Base-by-base conservation (phyloP, 2,888 invertebrate species). In the Micoletzkya japonica region DNA sequence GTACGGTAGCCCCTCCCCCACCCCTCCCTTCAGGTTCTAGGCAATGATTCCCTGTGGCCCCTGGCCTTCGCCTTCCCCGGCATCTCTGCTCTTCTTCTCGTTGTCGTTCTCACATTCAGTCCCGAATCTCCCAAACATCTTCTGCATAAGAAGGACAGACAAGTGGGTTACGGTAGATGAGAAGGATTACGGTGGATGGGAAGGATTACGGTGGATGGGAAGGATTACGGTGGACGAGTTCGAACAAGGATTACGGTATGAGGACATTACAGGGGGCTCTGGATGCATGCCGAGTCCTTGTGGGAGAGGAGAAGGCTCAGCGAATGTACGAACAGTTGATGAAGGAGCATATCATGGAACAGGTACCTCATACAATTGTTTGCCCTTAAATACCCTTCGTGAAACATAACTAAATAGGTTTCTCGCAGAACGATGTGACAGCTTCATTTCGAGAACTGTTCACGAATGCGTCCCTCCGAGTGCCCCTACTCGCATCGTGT, bases 31-130 rank as follows among this genome's bases (percentile, higher is more conserved):
- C 54, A 61, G 61, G 76, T 81, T 7, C 71, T 82, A 0, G 88
- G 88, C n/a, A 86, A 82, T 34, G 77, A 72, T 0, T 60, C 77
- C 0, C 74, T 78, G 26, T 88, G 88, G 88, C 86, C 87, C 24
- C 36, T 76, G 1, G 84, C 84, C 0, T 76, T 88, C 34, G 82
- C 87, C 2, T 79, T 88, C 50, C 87, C 87, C 1, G 75, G 87
- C n/a, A 28, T 60, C 37, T 75, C 77, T 3, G 84, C 84, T 10
- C 72, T 84, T 0, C 72, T 79, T 1, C 73, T 84, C 2, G 76
- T 76, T n/a, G 59, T 78, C 30, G 73, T 83, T 36, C 71, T 84
- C 4, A 84, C 84, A 10, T 84, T 83, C 56, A 83, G 82, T 39
- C 84, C 84, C n/a, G 84, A 84, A 56, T 81, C 81, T n/a, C 84